Conservation (phyloP, 2,797 vertebrate species). For the Phalloptychus januarius region DNA sequence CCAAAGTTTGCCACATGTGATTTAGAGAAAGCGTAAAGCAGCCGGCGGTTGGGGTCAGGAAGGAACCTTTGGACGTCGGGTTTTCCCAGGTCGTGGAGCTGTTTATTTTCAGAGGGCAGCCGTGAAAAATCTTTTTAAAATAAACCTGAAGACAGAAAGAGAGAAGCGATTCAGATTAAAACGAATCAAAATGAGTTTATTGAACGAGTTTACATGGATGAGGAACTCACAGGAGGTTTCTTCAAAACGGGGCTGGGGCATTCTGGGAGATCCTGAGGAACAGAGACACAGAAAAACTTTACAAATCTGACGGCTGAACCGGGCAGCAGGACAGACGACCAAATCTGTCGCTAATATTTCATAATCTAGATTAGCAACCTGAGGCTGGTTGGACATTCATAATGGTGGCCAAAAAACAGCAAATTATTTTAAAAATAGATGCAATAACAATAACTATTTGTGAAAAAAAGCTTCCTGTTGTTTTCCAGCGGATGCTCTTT, state of each 20-base stretch:
- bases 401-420: too few species aligned
- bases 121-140: slow-evolving; percentile 89
- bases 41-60: neutral
- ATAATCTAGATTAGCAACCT: too few species aligned
- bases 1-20: too few species aligned
- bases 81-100: slow-evolving; percentile 86
- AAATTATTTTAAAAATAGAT: too few species aligned
- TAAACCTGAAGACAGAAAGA: slow-evolving; percentile 70
- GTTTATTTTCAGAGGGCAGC: slow-evolving; percentile 88
- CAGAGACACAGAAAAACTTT: neutral
- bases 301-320: neutral
- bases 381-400: too few species aligned
- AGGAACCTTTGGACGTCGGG: slow-evolving; percentile 83
- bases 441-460: too few species aligned
- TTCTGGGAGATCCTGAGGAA: slow-evolving; percentile 64
- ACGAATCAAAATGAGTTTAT: neutral
- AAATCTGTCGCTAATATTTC: too few species aligned
- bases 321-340: neutral
- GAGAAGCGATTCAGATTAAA: neutral
- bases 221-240: slow-evolving; percentile 75
- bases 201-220: neutral
- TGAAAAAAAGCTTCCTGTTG: too few species aligned
- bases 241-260: slow-evolving; percentile 65
- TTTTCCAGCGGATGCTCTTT: too few species aligned
- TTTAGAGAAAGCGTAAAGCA: neutral